Conservation (phyloP, 2,888 invertebrate genomes). For the Crossocerus cetratus region DNA sequence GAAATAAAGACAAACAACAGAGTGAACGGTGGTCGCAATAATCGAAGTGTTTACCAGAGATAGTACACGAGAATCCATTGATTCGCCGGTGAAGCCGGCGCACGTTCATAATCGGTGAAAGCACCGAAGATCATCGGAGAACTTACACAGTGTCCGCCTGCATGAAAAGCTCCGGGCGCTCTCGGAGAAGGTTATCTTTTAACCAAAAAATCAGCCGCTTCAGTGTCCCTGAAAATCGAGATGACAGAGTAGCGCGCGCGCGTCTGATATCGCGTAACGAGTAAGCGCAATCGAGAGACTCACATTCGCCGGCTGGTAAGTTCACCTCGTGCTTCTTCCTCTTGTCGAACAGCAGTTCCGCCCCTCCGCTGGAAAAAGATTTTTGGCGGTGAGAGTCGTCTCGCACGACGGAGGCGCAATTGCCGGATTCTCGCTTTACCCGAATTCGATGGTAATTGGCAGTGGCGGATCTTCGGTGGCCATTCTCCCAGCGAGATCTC, state of each 20-base stretch:
- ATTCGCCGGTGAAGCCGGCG: neutral
- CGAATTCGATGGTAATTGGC: slow-evolving; percentile 65
- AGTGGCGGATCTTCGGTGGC: slow-evolving; percentile 33
- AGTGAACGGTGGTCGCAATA: slow-evolving; percentile 28
- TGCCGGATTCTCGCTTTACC: slow-evolving; percentile 63
- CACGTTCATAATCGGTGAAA: neutral
- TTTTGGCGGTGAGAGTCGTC: neutral
- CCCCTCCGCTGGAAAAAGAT: slow-evolving; percentile 89
- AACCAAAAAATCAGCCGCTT: slow-evolving; percentile 88
- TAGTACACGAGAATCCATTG: neutral
- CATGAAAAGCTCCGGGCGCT: slow-evolving; percentile 85
- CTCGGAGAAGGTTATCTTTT: slow-evolving; percentile 88
- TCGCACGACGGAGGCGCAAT: too few species aligned
- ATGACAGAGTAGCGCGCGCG: slow-evolving; percentile 5
- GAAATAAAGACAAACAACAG: slow-evolving; percentile 30
- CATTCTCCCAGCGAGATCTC: slow-evolving; percentile 43
- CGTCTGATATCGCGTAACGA: neutral
- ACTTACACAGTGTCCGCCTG: slow-evolving; percentile 80
- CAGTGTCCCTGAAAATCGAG: slow-evolving; percentile 84
- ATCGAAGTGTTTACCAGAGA: slow-evolving; percentile 18
- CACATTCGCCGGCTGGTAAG: slow-evolving; percentile 80
- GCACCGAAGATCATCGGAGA: neutral
- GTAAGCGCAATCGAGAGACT: slow-evolving; percentile 60
- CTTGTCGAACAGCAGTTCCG: slow-evolving; percentile 92
- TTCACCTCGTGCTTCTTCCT: slow-evolving; percentile 85